Evolutionary conservation across 2,797 vertebrate species (phyloP).

Genomic region (Triplophysa yarkandensis): DNA sequence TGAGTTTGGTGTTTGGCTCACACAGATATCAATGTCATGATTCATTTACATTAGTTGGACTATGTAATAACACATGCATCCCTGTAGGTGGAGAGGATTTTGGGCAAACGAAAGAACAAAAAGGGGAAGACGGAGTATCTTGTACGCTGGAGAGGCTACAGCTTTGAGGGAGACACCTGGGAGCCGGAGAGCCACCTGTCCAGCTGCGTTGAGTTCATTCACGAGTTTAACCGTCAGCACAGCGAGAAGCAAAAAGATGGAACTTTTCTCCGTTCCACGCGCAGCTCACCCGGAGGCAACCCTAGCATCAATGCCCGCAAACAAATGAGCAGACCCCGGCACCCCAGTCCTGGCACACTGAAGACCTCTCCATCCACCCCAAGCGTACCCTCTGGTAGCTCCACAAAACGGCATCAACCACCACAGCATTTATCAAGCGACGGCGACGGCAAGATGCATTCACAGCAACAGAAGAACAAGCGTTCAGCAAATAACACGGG

Average conservation of each 20-base stretch:
- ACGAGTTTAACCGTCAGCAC: slow-evolving; percentile 87
- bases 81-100: slow-evolving; percentile 88
- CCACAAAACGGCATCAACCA: slow-evolving; percentile 35
- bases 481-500: slow-evolving; percentile 57
- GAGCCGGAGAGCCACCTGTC: slow-evolving; percentile 92
- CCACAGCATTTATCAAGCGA: slow-evolving; percentile 45
- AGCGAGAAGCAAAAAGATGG: slow-evolving; percentile 77
- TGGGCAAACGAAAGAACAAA: slow-evolving; percentile 90
- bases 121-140: slow-evolving; percentile 93
- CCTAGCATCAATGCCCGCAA: slow-evolving; percentile 79
- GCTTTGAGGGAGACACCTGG: slow-evolving; percentile 92
- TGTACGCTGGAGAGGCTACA: slow-evolving; percentile 93
- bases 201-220: slow-evolving; percentile 90
- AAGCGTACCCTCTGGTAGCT: slow-evolving; percentile 11
- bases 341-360: slow-evolving; percentile 1
- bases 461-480: slow-evolving; percentile 73
- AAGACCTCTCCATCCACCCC: slow-evolving; percentile 20
- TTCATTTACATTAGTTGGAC: neutral
- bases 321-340: slow-evolving; percentile 77
- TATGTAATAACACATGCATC: slow-evolving; percentile 4
- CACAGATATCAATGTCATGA: neutral
- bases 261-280: slow-evolving; percentile 81
- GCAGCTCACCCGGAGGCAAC: slow-evolving; percentile 79
- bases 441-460: slow-evolving; percentile 63
- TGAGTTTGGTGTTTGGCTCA: neutral